A percentile compares a stretch with the other conserved stretches of the same genome.
Evolutionary conservation across 2,888 invertebrate genomes (phyloP).

Genomic region (Anagyrus pseudococci): DNA sequence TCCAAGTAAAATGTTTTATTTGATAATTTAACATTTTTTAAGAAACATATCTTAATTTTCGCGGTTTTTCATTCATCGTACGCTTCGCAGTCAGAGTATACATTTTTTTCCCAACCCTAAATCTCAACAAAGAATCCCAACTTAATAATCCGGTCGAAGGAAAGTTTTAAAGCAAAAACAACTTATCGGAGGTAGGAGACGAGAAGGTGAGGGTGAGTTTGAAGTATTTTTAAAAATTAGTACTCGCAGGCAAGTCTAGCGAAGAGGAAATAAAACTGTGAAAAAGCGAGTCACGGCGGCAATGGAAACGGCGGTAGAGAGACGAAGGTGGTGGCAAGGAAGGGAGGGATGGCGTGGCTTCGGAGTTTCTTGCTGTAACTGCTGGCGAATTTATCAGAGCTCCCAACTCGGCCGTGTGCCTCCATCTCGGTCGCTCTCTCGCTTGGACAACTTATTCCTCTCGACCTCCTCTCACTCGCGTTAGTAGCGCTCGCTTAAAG

Average conservation of each 20-base stretch:
- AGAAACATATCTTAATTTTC: no score
- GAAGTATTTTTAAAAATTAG: conserved; percentile 26
- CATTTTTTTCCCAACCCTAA: no score
- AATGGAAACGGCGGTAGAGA: no score
- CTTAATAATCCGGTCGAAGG: not conserved
- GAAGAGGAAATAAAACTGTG: conserved; percentile 11
- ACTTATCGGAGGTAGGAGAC: no score
- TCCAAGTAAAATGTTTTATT: no score
- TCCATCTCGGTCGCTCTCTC: conserved; percentile 16
- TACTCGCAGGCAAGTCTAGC: conserved; percentile 6
- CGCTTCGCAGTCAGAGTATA: no score
- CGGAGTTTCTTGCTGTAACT: conserved; percentile 55
- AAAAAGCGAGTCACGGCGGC: conserved; percentile 10
- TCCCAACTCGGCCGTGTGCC: conserved; percentile 44
- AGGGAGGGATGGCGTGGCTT: conserved; percentile 24
- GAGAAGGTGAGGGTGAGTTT: not conserved
- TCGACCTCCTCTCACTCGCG: no score
- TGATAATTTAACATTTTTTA: no score
- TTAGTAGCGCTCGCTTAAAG: no score
- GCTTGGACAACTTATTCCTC: conserved; percentile 12
- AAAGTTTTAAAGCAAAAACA: no score
- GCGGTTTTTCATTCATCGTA: no score
- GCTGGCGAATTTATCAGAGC: conserved; percentile 58
- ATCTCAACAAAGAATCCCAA: no score
- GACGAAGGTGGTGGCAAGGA: conserved; percentile 11